phyloP scores from a whole-genome alignment of 1,140 invertebrate species.

The Panulirus ornatus region DNA sequence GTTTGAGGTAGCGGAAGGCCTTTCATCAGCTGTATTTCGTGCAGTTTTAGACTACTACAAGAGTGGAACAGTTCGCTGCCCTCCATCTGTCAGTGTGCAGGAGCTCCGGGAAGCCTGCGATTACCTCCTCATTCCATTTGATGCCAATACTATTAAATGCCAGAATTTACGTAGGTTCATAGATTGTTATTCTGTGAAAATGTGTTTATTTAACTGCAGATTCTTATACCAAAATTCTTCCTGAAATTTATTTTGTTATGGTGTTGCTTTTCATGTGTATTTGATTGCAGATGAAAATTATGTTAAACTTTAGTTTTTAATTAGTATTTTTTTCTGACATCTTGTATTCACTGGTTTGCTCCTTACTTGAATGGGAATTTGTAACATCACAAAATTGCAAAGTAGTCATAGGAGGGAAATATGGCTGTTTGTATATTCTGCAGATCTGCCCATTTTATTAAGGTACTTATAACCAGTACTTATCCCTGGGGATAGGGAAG shows the following conservation, averaged over 20 bases:
- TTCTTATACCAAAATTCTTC: neutral
- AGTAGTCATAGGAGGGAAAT: no score
- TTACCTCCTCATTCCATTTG: conserved; percentile 98
- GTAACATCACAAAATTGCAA: no score
- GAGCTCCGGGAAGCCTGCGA: conserved; percentile 99
- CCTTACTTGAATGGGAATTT: no score
- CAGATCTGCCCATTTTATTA: no score
- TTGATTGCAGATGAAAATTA: no score
- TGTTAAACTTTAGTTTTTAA: no score
- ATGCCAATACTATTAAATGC: conserved; percentile 96
- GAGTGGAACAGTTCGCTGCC: conserved; percentile 91
- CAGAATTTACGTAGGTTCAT: conserved; percentile 88
- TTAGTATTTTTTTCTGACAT: no score
- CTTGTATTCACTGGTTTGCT: no score
- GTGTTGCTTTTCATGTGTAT: no score
- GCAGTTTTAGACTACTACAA: conserved; percentile 98
- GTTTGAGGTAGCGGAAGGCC: conserved; percentile 98
- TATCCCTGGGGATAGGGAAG: no score
- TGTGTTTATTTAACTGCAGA: neutral
- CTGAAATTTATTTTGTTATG: neutral
- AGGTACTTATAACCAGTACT: no score
- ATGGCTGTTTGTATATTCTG: no score
- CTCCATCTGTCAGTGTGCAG: conserved; percentile 90
- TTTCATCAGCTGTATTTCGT: conserved; percentile 96
- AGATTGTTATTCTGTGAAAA: neutral